These are phyloP conservation scores for Etheostoma perlongum DNA, from an alignment of 2,797 vertebrate genomes.

Conservation along the genomic window DNA sequence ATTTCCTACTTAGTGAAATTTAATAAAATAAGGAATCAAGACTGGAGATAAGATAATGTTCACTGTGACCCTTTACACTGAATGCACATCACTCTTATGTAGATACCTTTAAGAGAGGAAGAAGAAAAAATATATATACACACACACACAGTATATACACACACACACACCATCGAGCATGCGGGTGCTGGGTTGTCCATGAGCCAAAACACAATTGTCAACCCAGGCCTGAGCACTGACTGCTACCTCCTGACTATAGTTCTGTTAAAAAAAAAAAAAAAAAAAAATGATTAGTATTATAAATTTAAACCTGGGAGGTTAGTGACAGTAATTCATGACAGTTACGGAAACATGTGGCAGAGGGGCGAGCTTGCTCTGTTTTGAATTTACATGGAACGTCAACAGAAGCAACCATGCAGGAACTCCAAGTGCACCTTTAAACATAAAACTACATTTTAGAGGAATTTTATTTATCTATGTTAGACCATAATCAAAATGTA, in stretches of 20 bases:
- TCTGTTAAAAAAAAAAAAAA: constrained; percentile 48
- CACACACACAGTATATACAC: too few species aligned
- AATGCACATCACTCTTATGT: not conserved
- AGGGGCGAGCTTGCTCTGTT: too few species aligned
- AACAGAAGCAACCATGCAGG: too few species aligned
- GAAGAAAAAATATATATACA: constrained; percentile 34
- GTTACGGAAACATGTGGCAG: too few species aligned
- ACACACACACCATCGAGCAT: constrained; percentile 65
- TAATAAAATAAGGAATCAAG: constrained; percentile 32
- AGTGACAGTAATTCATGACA: too few species aligned
- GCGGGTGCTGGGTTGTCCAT: constrained; percentile 65
- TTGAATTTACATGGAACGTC: too few species aligned
- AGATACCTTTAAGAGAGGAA: not conserved
- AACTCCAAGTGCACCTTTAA: too few species aligned
- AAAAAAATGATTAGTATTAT: too few species aligned
- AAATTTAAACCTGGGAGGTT: too few species aligned
- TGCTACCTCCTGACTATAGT: constrained; percentile 62
- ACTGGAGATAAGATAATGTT: constrained; percentile 47
- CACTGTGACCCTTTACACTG: constrained; percentile 10
- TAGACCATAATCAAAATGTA: not conserved
- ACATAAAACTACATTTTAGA: not conserved
- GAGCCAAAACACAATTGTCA: constrained; percentile 69
- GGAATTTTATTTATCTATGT: not conserved
- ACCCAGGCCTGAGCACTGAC: constrained; percentile 74
- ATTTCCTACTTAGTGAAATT: constrained; percentile 21